Base-by-base conservation (phyloP, 1,140 invertebrate species). In the Cherax quadricarinatus region DNA sequence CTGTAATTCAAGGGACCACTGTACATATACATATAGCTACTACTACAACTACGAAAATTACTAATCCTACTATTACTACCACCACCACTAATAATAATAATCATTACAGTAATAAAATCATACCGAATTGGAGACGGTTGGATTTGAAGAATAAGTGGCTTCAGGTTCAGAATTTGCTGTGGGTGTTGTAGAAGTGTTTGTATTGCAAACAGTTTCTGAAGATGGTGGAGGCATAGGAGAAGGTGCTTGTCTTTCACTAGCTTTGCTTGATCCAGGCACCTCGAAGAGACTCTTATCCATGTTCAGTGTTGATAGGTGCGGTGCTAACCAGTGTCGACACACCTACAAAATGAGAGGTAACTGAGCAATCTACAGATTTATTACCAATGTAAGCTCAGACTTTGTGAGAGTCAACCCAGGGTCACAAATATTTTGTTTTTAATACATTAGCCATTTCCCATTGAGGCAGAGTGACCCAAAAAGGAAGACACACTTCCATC, bases 231-330 rank as follows among this genome's bases (percentile, higher is more conserved):
- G 96, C 96, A 96, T 96, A 4, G 96, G 96, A 57, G 95, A 96
- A 57, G 96, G 96, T 82, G 95, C 95, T 70, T 96, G 95, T 48
- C 87, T 93, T 89, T 94, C 94, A 66, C 93, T 93, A 53, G 94
- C 88, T 90, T 94, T 94, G 48, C 89, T 94, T 21, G 91, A 79
- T 21, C 91, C 93, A 30, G 57, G 90, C 30, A 81, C 96, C 95
- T 98, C 98, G 53, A 98, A 96, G 84, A 98, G 95, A 85, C 97
- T 97, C 89, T 97, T 97, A 95, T 99, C 98, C 94, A 98, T 96
- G 78, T 97, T 97, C 93, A 98, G 96, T 94, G 97, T 96, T 24
- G 97, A 97, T 78, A 99, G 95, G 95, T 98, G 97, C 1, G 98
- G 98, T 18, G 97, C 97, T 94, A 98, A 95, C 94, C 97, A 96